Evolutionary conservation across 2,113 vertebrate species (phyloP).

Genomic region (Grammomys surdaster): DNA sequence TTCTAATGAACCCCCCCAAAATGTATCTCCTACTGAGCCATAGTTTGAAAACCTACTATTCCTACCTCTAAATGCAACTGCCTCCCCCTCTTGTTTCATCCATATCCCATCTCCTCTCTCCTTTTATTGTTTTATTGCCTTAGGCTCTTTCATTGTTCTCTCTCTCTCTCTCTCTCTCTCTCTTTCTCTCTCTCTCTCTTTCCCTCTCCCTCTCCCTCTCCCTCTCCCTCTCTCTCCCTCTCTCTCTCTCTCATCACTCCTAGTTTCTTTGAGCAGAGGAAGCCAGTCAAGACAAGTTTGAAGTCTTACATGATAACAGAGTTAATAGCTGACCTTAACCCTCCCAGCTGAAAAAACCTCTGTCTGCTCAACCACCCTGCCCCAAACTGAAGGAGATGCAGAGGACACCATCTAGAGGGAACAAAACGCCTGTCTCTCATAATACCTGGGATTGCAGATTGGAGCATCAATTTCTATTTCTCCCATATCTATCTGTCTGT

Average conservation of each 20-base stretch:
- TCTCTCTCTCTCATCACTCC: neutral
- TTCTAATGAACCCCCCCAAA: neutral
- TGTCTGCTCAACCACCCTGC: neutral
- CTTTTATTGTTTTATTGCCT: neutral
- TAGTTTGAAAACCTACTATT: neutral
- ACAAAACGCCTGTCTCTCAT: neutral
- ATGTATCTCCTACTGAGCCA: neutral
- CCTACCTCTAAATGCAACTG: neutral
- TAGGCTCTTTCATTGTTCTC: no score
- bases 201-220: neutral
- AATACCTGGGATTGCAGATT: neutral
- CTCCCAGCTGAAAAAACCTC: no score
- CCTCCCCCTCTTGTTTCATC: neutral
- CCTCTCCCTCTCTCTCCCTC: no score
- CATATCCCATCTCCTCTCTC: neutral
- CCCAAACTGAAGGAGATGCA: neutral
- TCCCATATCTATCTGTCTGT: neutral
- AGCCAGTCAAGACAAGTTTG: neutral
- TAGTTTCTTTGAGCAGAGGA: neutral
- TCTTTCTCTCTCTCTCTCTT: neutral
- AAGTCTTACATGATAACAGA: neutral
- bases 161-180: no score
- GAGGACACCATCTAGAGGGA: neutral
- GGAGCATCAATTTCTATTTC: neutral
- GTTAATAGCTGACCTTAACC: neutral